phyloP scores from a whole-genome alignment of 2,888 invertebrate species.

The Drosophila merina region DNA sequence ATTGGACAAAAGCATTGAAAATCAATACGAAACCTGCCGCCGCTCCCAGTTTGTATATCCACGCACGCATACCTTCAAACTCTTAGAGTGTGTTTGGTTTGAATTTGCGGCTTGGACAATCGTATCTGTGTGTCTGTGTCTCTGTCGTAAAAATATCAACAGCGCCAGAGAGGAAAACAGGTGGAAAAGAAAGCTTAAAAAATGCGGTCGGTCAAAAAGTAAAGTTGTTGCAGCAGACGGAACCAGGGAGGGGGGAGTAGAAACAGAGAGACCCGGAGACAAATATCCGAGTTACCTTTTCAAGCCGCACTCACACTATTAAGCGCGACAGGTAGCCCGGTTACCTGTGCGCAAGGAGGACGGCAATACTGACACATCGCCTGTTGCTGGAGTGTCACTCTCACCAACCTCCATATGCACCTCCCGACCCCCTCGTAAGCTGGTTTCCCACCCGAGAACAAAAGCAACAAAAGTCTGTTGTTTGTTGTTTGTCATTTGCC shows the following conservation, averaged over 20 bases:
- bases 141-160: slow-evolving; percentile 74
- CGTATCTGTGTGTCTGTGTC: slow-evolving; percentile 37
- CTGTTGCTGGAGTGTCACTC: slow-evolving; percentile 53
- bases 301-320: slow-evolving; percentile 51
- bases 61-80: slow-evolving; percentile 22
- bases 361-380: slow-evolving; percentile 39
- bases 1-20: slow-evolving; percentile 74
- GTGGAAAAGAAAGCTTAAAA: slow-evolving; percentile 80
- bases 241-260: slow-evolving; percentile 14
- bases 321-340: slow-evolving; percentile 50
- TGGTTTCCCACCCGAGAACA: slow-evolving; percentile 18
- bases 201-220: slow-evolving; percentile 79
- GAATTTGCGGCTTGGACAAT: slow-evolving; percentile 37
- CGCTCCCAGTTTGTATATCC: slow-evolving; percentile 69
- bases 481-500: slow-evolving; percentile 59
- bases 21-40: slow-evolving; percentile 78
- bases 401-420: slow-evolving; percentile 48
- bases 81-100: slow-evolving; percentile 28
- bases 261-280: slow-evolving; percentile 58
- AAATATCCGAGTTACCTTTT: slow-evolving; percentile 73
- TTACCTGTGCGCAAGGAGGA: slow-evolving; percentile 68
- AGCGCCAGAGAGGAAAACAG: slow-evolving; percentile 70
- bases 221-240: slow-evolving; percentile 69
- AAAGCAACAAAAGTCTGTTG: slow-evolving; percentile 15
- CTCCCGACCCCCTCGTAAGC: slow-evolving; percentile 2